Evolutionary conservation across 2,113 vertebrate genomes (phyloP).

Genomic region (Gymnogyps californianus): DNA sequence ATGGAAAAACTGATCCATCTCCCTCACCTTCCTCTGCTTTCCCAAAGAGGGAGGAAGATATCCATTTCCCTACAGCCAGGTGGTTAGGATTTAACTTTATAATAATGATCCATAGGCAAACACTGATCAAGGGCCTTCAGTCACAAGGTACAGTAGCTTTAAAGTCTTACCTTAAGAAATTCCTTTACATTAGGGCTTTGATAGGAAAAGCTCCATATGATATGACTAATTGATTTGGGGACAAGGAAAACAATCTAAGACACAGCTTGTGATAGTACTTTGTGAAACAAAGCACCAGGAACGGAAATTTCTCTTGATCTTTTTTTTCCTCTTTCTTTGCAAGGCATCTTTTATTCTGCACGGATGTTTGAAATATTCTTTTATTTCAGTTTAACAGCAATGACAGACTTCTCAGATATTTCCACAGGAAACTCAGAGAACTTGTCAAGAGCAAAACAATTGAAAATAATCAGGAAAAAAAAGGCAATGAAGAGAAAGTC

Average conservation of each 20-base stretch:
- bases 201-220: background rate
- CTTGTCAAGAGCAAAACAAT: background rate
- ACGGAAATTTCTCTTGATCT: background rate
- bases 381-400: background rate
- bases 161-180: background rate
- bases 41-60: background rate
- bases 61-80: background rate
- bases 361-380: background rate
- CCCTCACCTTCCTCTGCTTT: background rate
- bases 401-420: background rate
- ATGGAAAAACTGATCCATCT: background rate
- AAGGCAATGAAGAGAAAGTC: background rate
- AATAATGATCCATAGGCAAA: background rate
- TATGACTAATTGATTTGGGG: background rate
- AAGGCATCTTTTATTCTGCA: background rate
- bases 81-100: background rate
- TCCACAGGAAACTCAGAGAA: background rate
- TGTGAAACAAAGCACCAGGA: background rate
- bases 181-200: background rate
- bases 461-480: background rate
- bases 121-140: background rate
- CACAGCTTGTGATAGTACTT: background rate
- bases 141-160: background rate
- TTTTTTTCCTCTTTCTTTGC: background rate
- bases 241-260: background rate